Percentiles rank a stretch among this genome's conserved stretches.
Conservation (phyloP, 2,113 vertebrate genomes). For the Galbula dea region DNA sequence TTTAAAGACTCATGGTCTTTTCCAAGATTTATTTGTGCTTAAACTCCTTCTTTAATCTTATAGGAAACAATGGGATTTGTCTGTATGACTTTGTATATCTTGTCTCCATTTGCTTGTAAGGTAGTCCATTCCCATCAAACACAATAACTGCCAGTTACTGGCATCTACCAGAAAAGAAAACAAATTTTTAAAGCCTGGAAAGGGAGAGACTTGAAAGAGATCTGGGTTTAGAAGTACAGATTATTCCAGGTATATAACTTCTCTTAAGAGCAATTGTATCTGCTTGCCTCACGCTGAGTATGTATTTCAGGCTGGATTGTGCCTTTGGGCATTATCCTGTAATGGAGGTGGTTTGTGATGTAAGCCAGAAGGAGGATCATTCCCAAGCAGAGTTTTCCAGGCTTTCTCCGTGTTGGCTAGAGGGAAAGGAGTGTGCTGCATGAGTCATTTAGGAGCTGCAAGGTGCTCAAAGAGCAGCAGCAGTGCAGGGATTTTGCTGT, state of each 20-base stretch:
- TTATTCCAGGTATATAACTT: background rate
- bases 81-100: background rate
- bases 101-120: background rate
- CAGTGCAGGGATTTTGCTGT: background rate
- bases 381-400: background rate
- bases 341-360: background rate
- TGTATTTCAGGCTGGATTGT: background rate
- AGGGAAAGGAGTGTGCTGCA: background rate
- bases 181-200: background rate
- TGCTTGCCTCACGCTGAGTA: background rate
- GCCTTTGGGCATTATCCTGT: background rate
- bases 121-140: background rate
- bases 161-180: background rate
- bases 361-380: background rate
- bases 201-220: background rate
- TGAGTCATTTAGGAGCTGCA: background rate
- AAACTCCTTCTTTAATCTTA: background rate
- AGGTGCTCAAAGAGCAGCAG: background rate
- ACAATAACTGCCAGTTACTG: background rate
- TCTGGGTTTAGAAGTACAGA: background rate
- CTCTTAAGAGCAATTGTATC: background rate
- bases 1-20: background rate
- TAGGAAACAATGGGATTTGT: background rate
- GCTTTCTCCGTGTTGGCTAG: background rate
- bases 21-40: background rate